Conservation (phyloP, 1,140 invertebrate genomes). For the Gyrodactylus salaris region DNA sequence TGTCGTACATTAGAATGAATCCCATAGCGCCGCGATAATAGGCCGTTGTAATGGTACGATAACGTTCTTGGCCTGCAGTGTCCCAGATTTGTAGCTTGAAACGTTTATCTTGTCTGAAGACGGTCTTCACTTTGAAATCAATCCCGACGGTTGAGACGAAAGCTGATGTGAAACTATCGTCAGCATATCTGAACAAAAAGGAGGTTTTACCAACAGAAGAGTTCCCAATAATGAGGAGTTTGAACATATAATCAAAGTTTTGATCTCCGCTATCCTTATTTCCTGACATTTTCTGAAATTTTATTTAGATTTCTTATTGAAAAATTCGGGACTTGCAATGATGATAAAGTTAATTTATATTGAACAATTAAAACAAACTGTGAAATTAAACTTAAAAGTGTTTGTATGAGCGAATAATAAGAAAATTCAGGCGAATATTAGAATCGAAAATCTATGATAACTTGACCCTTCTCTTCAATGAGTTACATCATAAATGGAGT, state of each 20-base stretch:
- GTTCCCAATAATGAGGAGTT: conserved; percentile 90
- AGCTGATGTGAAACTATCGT: conserved; percentile 93
- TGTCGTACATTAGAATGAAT: conserved; percentile 98
- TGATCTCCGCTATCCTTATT: conserved; percentile 2
- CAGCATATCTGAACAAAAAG: conserved; percentile 91
- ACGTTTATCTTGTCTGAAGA: conserved; percentile 72
- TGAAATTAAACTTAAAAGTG: no score
- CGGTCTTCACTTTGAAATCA: conserved; percentile 99
- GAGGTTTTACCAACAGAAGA: conserved; percentile 95
- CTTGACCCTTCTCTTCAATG: no score
- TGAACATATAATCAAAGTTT: conserved; percentile 77
- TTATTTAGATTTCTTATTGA: background rate
- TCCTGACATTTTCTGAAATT: background rate
- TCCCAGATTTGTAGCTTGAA: conserved; percentile 85
- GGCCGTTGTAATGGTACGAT: conserved; percentile 91
- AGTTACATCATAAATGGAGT: no score
- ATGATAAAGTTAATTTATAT: background rate
- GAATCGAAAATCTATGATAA: no score
- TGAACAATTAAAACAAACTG: background rate
- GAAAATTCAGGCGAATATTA: no score
- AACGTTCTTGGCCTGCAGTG: conserved; percentile 90
- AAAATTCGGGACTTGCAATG: background rate
- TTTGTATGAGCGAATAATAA: no score
- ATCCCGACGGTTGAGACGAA: conserved; percentile 97
- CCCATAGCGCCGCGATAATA: conserved; percentile 99